Percentiles rank a stretch among this genome's conserved stretches.
Evolutionary conservation across 2,797 vertebrate species (phyloP).

Genomic region (Muscicapa comitata): DNA sequence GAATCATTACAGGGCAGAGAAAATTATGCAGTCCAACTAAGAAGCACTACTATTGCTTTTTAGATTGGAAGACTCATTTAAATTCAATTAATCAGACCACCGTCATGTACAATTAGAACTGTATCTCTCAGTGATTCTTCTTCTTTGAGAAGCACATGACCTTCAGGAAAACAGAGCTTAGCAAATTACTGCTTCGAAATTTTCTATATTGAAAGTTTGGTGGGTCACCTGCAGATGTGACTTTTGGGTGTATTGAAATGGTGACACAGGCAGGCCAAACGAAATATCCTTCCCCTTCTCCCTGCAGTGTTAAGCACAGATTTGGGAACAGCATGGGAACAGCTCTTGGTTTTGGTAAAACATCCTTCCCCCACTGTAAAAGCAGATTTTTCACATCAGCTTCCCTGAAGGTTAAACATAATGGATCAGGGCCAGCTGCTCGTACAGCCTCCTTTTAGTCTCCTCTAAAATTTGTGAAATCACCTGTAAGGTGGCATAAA

Average conservation of each 20-base stretch:
- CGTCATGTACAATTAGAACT: neutral
- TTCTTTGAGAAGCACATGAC: neutral
- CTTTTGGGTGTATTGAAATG: neutral
- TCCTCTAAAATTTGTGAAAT: neutral
- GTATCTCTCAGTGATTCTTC: neutral
- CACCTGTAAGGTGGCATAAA: neutral
- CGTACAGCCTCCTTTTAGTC: neutral
- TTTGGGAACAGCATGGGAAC: neutral
- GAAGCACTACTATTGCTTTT: neutral
- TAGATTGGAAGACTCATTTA: neutral
- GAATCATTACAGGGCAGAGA: neutral
- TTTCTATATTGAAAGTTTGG: neutral
- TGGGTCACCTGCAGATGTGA: neutral
- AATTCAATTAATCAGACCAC: neutral
- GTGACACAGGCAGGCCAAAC: neutral
- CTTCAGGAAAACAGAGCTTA: neutral
- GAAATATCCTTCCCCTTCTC: neutral
- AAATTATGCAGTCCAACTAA: neutral
- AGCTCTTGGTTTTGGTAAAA: neutral
- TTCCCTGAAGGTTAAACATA: conserved; percentile 17
- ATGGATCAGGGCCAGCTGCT: neutral
- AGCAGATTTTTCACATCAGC: neutral
- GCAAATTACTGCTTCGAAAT: neutral
- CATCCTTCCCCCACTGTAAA: neutral
- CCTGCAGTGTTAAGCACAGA: neutral